phyloP scores from a whole-genome alignment of 1,140 invertebrate genomes.

The Drosophila novamexicana region DNA sequence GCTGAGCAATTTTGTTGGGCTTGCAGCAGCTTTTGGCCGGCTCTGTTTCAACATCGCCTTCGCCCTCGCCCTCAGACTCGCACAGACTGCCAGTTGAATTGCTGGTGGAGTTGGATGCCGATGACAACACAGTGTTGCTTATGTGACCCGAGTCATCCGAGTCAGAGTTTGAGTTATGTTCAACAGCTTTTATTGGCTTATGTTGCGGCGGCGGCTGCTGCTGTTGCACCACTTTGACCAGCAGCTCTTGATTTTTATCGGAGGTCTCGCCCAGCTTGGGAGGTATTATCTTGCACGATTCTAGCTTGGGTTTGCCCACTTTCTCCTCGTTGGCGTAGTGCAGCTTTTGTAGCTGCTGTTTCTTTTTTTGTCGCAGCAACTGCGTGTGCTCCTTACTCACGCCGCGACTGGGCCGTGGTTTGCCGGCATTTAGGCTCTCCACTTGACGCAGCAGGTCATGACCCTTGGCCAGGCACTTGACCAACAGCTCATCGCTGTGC shows the following conservation, averaged over 20 bases:
- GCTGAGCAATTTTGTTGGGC: slow-evolving; percentile 63
- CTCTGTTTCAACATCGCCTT: slow-evolving; percentile 6
- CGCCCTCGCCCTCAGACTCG: slow-evolving; percentile 59
- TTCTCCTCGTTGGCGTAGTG: slow-evolving; percentile 79
- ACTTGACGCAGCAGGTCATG: slow-evolving; percentile 80
- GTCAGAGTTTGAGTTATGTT: slow-evolving; percentile 75
- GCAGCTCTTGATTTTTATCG: slow-evolving; percentile 71
- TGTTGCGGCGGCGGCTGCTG: slow-evolving; percentile 6
- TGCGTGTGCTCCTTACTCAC: slow-evolving; percentile 61
- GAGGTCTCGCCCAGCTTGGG: slow-evolving; percentile 79
- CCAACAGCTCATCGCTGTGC: slow-evolving; percentile 71
- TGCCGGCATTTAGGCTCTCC: slow-evolving; percentile 67
- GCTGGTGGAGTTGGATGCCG: slow-evolving; percentile 60
- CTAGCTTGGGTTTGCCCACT: slow-evolving; percentile 64
- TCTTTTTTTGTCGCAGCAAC: slow-evolving; percentile 58
- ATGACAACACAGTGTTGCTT: slow-evolving; percentile 85
- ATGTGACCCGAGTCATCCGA: slow-evolving; percentile 92
- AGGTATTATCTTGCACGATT: slow-evolving; percentile 81
- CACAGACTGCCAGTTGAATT: slow-evolving; percentile 69
- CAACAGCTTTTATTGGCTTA: slow-evolving; percentile 43
- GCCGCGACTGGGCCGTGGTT: slow-evolving; percentile 45
- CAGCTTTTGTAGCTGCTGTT: slow-evolving; percentile 62
- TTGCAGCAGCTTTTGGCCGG: slow-evolving; percentile 35
- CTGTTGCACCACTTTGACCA: slow-evolving; percentile 72
- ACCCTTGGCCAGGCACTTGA: slow-evolving; percentile 82